Conservation (phyloP, 2,888 invertebrate species). For the Caenorhabditis plicata region DNA sequence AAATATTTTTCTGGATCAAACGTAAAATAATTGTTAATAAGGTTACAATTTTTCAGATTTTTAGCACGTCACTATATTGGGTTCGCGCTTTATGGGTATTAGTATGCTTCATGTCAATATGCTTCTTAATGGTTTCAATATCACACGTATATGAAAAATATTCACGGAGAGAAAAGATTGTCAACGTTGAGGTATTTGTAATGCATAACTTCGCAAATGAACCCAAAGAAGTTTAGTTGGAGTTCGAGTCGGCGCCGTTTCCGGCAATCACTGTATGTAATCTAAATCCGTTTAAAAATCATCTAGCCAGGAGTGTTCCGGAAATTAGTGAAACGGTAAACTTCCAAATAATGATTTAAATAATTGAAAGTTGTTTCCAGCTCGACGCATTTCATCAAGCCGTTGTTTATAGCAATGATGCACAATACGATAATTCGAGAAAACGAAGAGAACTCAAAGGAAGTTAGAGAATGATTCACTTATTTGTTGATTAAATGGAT, state of each 20-base stretch:
- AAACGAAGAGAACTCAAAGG: conserved; percentile 11
- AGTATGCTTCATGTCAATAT: conserved; percentile 36
- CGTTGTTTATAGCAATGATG: conserved; percentile 60
- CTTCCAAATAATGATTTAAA: not conserved
- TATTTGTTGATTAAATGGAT: not conserved
- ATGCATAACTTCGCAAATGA: no score
- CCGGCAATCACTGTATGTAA: conserved; percentile 64
- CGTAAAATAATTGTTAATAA: not conserved
- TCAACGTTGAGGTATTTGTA: conserved; percentile 61
- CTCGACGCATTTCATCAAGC: conserved; percentile 64
- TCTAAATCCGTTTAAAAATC: conserved; percentile 62
- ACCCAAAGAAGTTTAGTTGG: no score
- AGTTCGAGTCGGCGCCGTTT: conserved; percentile 60
- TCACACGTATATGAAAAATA: conserved; percentile 52
- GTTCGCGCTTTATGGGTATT: conserved; percentile 44
- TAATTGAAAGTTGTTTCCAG: conserved; percentile 26
- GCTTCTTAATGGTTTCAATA: conserved; percentile 34
- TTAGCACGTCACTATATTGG: conserved; percentile 21
- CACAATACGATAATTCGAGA: conserved; percentile 31
- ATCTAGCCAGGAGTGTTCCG: conserved; percentile 56
- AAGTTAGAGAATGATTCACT: not conserved
- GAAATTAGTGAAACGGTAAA: conserved; percentile 61
- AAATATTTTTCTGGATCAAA: no score
- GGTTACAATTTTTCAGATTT: conserved; percentile 17
- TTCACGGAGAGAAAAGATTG: conserved; percentile 58